Base-by-base conservation (phyloP, 2,113 vertebrate species). In the Bos javanicus region DNA sequence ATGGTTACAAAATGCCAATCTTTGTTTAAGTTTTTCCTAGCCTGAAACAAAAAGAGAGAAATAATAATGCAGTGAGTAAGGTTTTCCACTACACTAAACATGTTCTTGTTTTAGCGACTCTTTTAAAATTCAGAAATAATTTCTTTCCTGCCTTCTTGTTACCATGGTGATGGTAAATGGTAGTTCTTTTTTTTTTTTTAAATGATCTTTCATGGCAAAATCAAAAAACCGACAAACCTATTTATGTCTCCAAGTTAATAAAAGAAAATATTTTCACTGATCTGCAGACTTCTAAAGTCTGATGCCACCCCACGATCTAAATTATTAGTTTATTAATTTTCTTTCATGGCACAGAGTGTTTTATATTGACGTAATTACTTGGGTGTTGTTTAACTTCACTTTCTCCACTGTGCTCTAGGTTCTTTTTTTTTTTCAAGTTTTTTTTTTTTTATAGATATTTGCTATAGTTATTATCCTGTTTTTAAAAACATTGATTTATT, bases 111-210 rank as follows among this genome's bases (percentile, higher is more conserved):
- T 62, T 39, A 28, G 76, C 23, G 21, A 7, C 23, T 64, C 88
- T 82, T 87, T 30, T 28, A 94, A 95, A 96, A 85, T 54, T 85
- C 56, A 84, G 59, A 95, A 90, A 74, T 93, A 30, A 82, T 96
- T 87, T 93, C 11, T 76, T 93, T 52, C 7, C 30, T 92, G 84
- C 21, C 78, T 74, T 95, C 16, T 84, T 90, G 52, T 94, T 90
- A 71, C 84, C 39, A 81, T 64, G 33, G 60, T 93, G 43, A 82
- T 76, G 93, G 28, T 94, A 91, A 95, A 78, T 96, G 48, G 17
- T 74, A 94, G 83, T 92, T 95, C n/a, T 87, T 87, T 91, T 95
- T 86, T 84, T 94, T 87, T 23, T 12, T 6, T 43, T 36, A 87
- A 62, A 50, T 60, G 33, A 46, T 3, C n/a, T 87, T 97, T 87